phyloP scores from a whole-genome alignment of 2,888 invertebrate species.

The Liopterus haemorrhoidalis region DNA sequence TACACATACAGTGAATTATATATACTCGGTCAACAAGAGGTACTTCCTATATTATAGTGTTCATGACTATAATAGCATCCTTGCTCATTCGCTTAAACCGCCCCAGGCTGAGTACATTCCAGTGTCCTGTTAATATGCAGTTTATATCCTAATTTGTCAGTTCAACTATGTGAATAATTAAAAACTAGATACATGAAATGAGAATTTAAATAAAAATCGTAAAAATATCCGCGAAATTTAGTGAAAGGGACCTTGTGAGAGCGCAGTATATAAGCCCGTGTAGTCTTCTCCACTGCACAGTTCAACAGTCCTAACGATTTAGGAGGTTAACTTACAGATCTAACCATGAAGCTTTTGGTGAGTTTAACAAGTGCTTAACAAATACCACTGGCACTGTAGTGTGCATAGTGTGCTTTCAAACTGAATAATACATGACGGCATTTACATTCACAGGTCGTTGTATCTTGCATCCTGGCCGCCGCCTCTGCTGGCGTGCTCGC shows the following conservation, averaged over 20 bases:
- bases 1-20: too few species aligned
- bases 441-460: constrained; percentile 17
- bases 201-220: too few species aligned
- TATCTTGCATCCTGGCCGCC: constrained; percentile 23
- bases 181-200: too few species aligned
- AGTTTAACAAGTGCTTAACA: constrained; percentile 22
- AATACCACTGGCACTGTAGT: too few species aligned
- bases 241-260: constrained; percentile 24
- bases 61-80: too few species aligned
- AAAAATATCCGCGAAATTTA: too few species aligned
- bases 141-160: too few species aligned
- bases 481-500: constrained; percentile 32
- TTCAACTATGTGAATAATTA: too few species aligned
- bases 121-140: too few species aligned
- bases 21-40: too few species aligned
- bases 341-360: constrained; percentile 34
- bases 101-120: too few species aligned
- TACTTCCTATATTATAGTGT: constrained; percentile 34
- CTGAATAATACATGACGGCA: background rate
- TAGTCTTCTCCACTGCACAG: constrained; percentile 17
- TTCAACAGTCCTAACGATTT: constrained; percentile 22
- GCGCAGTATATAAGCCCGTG: constrained; percentile 21
- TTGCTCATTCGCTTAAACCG: too few species aligned
- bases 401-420: background rate
- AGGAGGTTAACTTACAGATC: constrained; percentile 21